phyloP scores from a whole-genome alignment of 2,888 invertebrate species.

The Ashinkailepas kermadecensis region DNA sequence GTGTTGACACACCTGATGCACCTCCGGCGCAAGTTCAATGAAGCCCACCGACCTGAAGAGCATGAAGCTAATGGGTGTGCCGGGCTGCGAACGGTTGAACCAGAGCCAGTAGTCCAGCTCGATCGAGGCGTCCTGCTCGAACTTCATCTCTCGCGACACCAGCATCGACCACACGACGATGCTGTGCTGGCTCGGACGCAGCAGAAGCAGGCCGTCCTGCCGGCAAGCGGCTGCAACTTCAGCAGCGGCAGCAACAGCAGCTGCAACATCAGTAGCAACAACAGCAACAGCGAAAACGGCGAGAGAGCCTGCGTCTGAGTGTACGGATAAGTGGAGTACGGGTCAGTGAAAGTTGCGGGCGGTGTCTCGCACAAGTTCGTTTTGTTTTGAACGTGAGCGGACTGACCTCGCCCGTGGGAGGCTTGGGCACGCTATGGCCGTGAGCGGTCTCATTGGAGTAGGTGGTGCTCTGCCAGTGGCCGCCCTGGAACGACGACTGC shows the following conservation, averaged over 20 bases:
- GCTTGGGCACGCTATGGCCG: neutral
- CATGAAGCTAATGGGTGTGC: neutral
- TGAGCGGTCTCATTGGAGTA: neutral
- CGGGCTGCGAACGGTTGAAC: neutral
- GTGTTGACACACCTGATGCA: too few species aligned
- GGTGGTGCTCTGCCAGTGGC: neutral
- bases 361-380: too few species aligned
- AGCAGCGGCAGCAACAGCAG: too few species aligned
- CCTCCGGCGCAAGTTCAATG: too few species aligned
- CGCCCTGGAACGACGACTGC: neutral
- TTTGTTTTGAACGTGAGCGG: too few species aligned
- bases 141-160: neutral
- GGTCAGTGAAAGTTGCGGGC: too few species aligned
- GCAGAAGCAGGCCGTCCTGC: constrained; percentile 13
- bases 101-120: constrained; percentile 16
- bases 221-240: neutral
- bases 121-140: neutral
- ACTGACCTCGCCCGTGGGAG: neutral
- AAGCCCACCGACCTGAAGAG: neutral
- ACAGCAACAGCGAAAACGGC: too few species aligned
- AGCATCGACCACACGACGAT: constrained; percentile 10
- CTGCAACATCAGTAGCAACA: too few species aligned
- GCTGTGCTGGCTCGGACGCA: neutral
- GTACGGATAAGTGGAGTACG: too few species aligned
- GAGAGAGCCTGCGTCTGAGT: too few species aligned